Evolutionary conservation across 2,888 invertebrate genomes (phyloP), one percentile per base, ranked within the genome.

Genomic region (Antheraea yamamai): DNA sequence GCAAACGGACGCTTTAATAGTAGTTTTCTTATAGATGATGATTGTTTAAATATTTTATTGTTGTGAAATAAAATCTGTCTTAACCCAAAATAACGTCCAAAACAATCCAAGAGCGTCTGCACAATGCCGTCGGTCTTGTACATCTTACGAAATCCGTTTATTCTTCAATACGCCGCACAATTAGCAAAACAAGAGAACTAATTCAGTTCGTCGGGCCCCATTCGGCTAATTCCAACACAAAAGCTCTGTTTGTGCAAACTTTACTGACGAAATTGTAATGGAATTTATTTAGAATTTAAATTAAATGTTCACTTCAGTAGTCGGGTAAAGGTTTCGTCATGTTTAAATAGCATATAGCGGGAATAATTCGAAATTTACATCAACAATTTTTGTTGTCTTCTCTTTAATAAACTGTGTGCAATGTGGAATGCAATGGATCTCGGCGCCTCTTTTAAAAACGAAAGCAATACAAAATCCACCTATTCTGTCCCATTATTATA

Each of bases 221-320:
- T 66, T 66, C 64, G 64, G 12, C 64, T 66, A 66, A 66, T 66
- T 66, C 64, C 64, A 66, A 66, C 64, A 66, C 64, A 66, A 66
- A 66, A 66, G 64, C 64, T 30, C 30, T 66, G 64, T 66, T 66
- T 66, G 64, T 66, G 30, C 64, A 26, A 66, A 66, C 30, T 66
- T 66, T 66, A 66, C 64, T 66, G 64, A 66, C 64, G 64, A 66
- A 66, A 66, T 61, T 66, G 30, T 66, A 66, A 66, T 66, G 64
- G 30, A 51, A 66, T 74, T 66, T 68, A 74, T 74, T 74, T 74
- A 35, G 68, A 52, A 74, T 74, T 74, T 68, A 74, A 74, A 74
- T 74, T 74, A 52, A 74, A 74, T 47, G 68, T 51, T 52, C 51
- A 55, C 35, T 39, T 55, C 58, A 35, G 12, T 18, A 35, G 26